Evolutionary conservation across 2,113 vertebrate species (phyloP).

Genomic region (Aegotheles bennettii): DNA sequence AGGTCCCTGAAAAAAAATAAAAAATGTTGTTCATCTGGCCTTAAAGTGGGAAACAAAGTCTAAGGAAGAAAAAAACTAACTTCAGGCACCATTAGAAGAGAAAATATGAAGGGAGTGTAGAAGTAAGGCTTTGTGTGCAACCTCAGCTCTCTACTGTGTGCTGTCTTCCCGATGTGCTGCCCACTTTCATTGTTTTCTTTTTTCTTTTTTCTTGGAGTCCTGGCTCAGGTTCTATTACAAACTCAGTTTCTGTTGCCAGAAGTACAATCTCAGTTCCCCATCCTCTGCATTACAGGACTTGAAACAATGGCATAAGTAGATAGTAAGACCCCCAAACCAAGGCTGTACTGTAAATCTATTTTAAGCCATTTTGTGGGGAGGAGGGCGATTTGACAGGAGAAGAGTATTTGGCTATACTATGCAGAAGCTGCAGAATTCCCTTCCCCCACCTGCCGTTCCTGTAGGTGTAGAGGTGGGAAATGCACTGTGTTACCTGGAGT

Average conservation of each 20-base stretch:
- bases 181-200: background rate
- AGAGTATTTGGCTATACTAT: background rate
- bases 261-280: background rate
- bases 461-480: background rate
- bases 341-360: background rate
- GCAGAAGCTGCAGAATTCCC: background rate
- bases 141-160: background rate
- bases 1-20: background rate
- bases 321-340: background rate
- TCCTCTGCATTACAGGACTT: background rate
- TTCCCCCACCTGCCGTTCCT: background rate
- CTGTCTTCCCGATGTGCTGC: background rate
- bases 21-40: background rate
- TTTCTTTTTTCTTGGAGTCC: background rate
- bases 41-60: background rate
- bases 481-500: background rate
- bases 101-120: background rate
- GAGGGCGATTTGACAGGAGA: background rate
- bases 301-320: background rate
- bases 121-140: background rate
- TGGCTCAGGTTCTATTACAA: background rate
- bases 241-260: background rate
- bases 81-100: background rate
- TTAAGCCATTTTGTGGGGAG: background rate
- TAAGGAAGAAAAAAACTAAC: background rate